A percentile compares a stretch with the other conserved stretches of the same genome.
Conservation (phyloP, 2,888 invertebrate genomes). For the Drosophila formosana region DNA sequence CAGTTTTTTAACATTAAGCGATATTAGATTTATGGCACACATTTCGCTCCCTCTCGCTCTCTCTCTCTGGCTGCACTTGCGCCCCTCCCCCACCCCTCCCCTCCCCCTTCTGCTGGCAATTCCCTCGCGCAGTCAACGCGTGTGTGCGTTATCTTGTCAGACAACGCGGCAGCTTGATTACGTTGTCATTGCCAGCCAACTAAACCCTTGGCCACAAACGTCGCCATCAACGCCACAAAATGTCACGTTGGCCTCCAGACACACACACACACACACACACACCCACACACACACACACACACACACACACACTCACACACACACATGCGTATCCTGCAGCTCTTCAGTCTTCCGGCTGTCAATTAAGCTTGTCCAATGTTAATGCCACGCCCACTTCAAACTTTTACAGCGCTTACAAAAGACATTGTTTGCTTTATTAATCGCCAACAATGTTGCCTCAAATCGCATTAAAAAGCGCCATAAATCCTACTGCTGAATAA, state of each 20-base stretch:
- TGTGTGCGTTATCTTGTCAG: constrained; percentile 63
- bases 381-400: constrained; percentile 24
- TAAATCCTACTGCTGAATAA: no score
- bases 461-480: no score
- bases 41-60: constrained; percentile 14
- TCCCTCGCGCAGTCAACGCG: not conserved
- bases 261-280: not conserved
- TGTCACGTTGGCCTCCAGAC: constrained; percentile 1
- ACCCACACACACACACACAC: no score
- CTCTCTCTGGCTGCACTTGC: constrained; percentile 67
- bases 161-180: constrained; percentile 52
- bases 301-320: not conserved
- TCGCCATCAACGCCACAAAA: constrained; percentile 1
- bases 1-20: constrained; percentile 63
- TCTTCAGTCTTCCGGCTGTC: constrained; percentile 5
- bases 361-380: constrained; percentile 3
- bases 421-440: constrained; percentile 20
- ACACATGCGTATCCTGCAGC: not conserved
- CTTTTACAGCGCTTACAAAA: not conserved
- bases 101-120: no score
- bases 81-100: not conserved
- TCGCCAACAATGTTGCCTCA: constrained; percentile 8
- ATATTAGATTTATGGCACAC: constrained; percentile 66
- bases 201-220: constrained; percentile 20
- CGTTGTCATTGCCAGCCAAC: constrained; percentile 48